phyloP scores from a whole-genome alignment of 2,797 vertebrate genomes.

The Pipistrellus kuhlii region DNA sequence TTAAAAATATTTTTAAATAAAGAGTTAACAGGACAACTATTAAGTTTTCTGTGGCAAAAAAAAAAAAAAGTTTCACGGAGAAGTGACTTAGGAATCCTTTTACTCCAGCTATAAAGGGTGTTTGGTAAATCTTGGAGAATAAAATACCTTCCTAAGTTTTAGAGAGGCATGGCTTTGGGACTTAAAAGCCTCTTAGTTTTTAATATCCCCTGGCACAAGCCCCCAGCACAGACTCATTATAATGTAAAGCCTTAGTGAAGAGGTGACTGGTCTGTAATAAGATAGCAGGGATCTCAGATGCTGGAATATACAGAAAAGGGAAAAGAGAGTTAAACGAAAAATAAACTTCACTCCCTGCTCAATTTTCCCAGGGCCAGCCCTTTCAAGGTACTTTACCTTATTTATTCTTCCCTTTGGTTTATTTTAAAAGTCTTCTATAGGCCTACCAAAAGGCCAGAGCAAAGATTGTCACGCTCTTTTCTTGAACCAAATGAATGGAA shows the following conservation, averaged over 20 bases:
- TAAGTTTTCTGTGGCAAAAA: not conserved
- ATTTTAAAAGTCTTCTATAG: not conserved
- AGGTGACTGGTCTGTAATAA: not conserved
- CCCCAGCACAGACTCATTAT: not conserved
- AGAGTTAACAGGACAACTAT: not conserved
- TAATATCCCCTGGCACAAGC: not conserved
- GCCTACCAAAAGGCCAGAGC: not conserved
- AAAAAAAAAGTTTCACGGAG: not conserved
- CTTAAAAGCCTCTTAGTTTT: slow-evolving; percentile 24
- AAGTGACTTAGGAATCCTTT: slow-evolving; percentile 18
- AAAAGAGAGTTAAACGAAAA: slow-evolving; percentile 2
- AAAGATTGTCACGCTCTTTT: slow-evolving; percentile 36
- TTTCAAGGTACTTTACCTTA: not conserved
- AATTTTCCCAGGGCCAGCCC: not conserved
- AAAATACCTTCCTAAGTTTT: not conserved
- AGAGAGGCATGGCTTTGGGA: not conserved
- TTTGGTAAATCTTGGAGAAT: slow-evolving; percentile 28
- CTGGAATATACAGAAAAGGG: not conserved
- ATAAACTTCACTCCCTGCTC: not conserved
- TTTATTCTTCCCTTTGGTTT: not conserved
- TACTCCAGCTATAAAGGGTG: slow-evolving; percentile 18
- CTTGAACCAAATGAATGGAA: slow-evolving; percentile 23
- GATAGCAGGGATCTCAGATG: not conserved
- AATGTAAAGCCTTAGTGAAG: not conserved
- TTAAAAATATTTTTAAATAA: not conserved